Base-by-base conservation (phyloP, 2,797 vertebrate species). In the Scomberomorus guttatus region DNA sequence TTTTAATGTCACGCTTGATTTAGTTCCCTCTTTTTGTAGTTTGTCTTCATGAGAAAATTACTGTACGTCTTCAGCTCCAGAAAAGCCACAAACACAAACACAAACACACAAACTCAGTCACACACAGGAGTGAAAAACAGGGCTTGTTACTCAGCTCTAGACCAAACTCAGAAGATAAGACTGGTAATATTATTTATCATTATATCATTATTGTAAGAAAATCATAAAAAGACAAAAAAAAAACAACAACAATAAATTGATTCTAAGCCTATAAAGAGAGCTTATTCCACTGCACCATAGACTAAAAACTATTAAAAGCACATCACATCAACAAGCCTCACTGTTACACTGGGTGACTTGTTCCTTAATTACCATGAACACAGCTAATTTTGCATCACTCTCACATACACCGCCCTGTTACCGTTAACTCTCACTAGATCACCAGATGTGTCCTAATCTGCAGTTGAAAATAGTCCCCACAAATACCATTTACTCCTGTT, bases 1-100 rank as follows among this genome's bases (percentile, higher is more conserved):
- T 72, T 80, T 66, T 18, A 66, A 51, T 68, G 52, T 34, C 25
- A 60, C 24, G 11, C 18, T 61, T 57, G 17, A 66, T 58, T 60
- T 58, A 59, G 52, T 48, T 61, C n/a, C 12, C 20, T 22, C 34
- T 72, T 71, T 46, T 52, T 66, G 14, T 59, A 32, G 52, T 29
- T 44, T 39, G 18, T 39, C 8, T 48, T 37, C 15, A 6, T 2
- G n/a, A 56, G 51, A 27, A 60, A 66, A 12, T 4, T 5, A 15
- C 25, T 13, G 13, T 37, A 37, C 10, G 9, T 55, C 39, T 39
- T 55, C 54, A 75, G 37, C 24, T 32, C 11, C 8, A 60, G 20
- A 66, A 66, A 61, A 54, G n/a, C 39, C 14, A 58, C 46, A 51
- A 34, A 62, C 48, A 46, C 55, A 10, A 14, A 58, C 14, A 58